These are phyloP conservation scores for Tychaedon coryphoeus DNA, from an alignment of 2,113 vertebrate genomes.

Conservation along the genomic window DNA sequence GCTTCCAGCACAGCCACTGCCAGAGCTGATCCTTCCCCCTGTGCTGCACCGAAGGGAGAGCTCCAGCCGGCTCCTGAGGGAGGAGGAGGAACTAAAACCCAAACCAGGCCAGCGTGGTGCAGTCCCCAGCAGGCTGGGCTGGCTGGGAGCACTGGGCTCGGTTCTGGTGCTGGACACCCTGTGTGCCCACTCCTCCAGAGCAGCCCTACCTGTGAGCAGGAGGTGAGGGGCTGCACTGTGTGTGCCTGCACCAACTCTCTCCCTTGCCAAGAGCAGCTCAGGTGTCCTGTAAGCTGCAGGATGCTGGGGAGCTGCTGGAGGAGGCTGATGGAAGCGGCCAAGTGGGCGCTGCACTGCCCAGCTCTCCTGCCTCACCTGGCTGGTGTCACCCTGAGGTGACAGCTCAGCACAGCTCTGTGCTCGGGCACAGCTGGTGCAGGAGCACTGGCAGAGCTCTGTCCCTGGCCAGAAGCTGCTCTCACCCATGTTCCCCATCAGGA, in stretches of 20 bases:
- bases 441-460: neutral
- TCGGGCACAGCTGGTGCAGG: neutral
- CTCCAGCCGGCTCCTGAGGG: neutral
- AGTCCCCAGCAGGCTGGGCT: neutral
- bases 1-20: neutral
- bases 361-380: neutral
- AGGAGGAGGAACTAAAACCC: neutral
- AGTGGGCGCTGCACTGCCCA: rapidly evolving
- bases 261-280: neutral
- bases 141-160: neutral
- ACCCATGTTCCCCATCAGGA: neutral
- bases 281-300: neutral
- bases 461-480: neutral
- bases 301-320: neutral
- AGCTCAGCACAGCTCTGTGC: neutral
- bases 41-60: neutral
- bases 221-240: neutral
- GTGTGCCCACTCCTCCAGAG: rapidly evolving
- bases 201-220: neutral
- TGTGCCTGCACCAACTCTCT: neutral
- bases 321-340: neutral
- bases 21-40: neutral
- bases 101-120: neutral
- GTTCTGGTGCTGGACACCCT: neutral
- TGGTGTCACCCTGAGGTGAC: neutral